Conservation (phyloP, 2,888 invertebrate species). For the Lathronympha strigana region DNA sequence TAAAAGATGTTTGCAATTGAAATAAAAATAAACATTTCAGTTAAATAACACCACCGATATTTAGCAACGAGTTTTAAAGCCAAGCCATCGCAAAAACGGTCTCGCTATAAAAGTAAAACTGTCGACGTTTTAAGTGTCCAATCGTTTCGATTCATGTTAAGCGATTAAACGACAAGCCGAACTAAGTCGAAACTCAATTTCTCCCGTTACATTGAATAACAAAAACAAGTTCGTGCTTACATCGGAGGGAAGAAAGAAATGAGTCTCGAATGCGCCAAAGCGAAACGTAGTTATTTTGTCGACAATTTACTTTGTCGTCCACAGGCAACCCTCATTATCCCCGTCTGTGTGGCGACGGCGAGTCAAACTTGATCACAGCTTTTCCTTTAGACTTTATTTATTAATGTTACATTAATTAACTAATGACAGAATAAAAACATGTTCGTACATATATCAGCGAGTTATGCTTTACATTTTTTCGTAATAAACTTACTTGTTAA, state of each 20-base stretch:
- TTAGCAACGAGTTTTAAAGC: not conserved
- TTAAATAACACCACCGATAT: slow-evolving; percentile 1
- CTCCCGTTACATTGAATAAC: slow-evolving; percentile 34
- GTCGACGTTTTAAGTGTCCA: slow-evolving; percentile 21
- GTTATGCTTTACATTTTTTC: too few species aligned
- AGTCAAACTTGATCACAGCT: slow-evolving; percentile 29
- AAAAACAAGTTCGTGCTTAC: slow-evolving; percentile 40
- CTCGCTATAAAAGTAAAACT: slow-evolving; percentile 11
- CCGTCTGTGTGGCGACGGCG: slow-evolving; percentile 24
- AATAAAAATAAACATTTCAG: slow-evolving; percentile 19
- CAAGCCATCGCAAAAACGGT: slow-evolving; percentile 1
- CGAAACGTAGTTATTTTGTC: slow-evolving; percentile 39
- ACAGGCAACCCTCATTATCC: slow-evolving; percentile 29
- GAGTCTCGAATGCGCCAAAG: slow-evolving; percentile 34
- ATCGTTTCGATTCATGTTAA: slow-evolving; percentile 19
- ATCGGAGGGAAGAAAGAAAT: slow-evolving; percentile 38
- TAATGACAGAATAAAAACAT: not conserved
- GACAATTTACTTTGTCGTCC: slow-evolving; percentile 41
- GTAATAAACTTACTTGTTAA: not conserved
- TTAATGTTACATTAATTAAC: slow-evolving; percentile 5
- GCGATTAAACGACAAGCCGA: slow-evolving; percentile 26
- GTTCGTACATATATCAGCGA: not conserved
- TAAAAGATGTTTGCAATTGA: slow-evolving; percentile 19
- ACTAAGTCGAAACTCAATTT: slow-evolving; percentile 37
- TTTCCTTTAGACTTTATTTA: slow-evolving; percentile 13